These are phyloP conservation scores for Schizopygopsis malacanthus DNA, from an alignment of 2,797 vertebrate species.

Conservation along the genomic window DNA sequence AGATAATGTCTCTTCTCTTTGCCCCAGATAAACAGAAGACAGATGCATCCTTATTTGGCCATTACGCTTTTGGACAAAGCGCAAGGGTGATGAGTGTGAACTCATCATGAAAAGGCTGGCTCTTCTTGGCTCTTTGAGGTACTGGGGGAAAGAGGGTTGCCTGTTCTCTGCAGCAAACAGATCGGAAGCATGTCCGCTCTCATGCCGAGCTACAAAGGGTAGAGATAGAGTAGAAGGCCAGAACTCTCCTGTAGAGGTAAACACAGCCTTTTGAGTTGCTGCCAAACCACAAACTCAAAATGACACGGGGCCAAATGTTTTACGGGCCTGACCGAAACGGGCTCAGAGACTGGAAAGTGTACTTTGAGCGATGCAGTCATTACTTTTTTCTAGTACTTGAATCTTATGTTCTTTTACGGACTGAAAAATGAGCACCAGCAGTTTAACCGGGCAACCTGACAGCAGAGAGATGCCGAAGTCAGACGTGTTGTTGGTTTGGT, in stretches of 20 bases:
- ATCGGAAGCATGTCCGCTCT: slow-evolving; percentile 65
- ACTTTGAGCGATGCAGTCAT: slow-evolving; percentile 22
- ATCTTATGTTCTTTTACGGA: slow-evolving; percentile 30
- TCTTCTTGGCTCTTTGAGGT: slow-evolving; percentile 65
- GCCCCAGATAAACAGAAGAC: slow-evolving; percentile 64
- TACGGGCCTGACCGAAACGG: slow-evolving; percentile 57
- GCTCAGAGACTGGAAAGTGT: slow-evolving; percentile 1
- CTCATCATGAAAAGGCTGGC: slow-evolving; percentile 64
- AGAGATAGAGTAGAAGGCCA: slow-evolving; percentile 65
- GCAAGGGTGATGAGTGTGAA: slow-evolving; percentile 63
- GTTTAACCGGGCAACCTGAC: slow-evolving; percentile 22
- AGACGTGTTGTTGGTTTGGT: slow-evolving; percentile 43
- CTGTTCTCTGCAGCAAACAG: slow-evolving; percentile 57
- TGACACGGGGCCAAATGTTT: slow-evolving; percentile 60
- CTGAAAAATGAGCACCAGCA: slow-evolving; percentile 18
- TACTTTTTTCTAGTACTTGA: not conserved
- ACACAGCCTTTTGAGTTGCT: slow-evolving; percentile 62
- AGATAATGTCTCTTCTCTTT: slow-evolving; percentile 33
- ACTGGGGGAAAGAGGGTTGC: slow-evolving; percentile 38
- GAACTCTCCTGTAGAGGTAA: slow-evolving; percentile 66
- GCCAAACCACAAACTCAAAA: slow-evolving; percentile 71
- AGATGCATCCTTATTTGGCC: slow-evolving; percentile 79
- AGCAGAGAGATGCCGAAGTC: slow-evolving; percentile 48
- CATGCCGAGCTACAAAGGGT: slow-evolving; percentile 61
- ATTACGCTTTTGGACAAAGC: slow-evolving; percentile 59